These are phyloP conservation scores for Eulemur mongoz DNA, from an alignment of 2,797 vertebrate genomes.

Conservation along the genomic window DNA sequence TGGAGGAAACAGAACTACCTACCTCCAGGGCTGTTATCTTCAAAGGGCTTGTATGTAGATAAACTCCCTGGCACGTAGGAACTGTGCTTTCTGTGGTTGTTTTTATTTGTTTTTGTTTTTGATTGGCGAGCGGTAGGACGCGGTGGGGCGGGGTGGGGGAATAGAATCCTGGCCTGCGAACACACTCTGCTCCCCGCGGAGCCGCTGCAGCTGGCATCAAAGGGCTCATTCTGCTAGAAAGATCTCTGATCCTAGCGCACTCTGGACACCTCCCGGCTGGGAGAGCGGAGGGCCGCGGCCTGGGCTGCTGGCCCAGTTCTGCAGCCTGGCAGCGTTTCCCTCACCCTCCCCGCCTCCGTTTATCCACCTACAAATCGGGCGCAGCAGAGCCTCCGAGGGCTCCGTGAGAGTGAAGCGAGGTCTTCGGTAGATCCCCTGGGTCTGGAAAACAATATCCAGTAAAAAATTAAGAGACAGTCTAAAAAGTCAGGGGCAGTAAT, in stretches of 20 bases:
- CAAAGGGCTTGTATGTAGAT: rapidly evolving
- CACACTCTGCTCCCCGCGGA: background rate
- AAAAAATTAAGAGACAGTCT: background rate
- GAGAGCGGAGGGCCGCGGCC: background rate
- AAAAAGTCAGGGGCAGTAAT: rapidly evolving
- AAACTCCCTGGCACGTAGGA: background rate
- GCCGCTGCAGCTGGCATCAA: background rate
- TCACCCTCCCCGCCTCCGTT: background rate
- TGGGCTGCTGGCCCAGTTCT: background rate
- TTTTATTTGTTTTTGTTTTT: slow-evolving; percentile 25
- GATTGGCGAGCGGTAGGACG: background rate
- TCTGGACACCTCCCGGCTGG: background rate
- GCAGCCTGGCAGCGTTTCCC: background rate
- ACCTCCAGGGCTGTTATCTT: background rate
- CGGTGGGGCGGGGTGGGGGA: background rate
- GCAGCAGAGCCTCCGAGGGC: no score
- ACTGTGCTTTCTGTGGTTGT: background rate
- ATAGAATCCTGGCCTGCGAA: background rate
- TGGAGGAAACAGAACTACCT: background rate
- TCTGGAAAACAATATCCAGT: background rate
- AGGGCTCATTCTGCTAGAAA: background rate
- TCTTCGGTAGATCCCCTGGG: rapidly evolving
- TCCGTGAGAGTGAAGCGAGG: background rate
- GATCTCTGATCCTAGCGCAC: background rate
- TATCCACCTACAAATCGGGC: slow-evolving; percentile 17